Conservation (phyloP, 2,888 invertebrate genomes). For the Ptychoptera contaminata region DNA sequence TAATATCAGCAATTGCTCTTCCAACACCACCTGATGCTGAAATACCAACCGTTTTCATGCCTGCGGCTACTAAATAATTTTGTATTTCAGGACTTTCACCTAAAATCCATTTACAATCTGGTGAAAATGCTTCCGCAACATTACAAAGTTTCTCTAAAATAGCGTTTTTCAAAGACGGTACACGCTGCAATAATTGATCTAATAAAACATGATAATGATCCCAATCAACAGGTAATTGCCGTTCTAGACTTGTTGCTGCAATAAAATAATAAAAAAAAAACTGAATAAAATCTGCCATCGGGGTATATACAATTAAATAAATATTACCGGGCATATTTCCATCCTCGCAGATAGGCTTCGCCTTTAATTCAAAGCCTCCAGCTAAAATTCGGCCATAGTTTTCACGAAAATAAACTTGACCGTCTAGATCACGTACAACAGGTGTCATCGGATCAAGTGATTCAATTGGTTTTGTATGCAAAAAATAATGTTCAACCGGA, state of each 20-base stretch:
- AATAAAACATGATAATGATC: conserved; percentile 87
- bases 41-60: conserved; percentile 93
- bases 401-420: conserved; percentile 73
- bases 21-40: conserved; percentile 94
- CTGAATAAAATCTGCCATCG: not conserved
- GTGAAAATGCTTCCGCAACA: conserved; percentile 89
- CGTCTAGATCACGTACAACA: conserved; percentile 77
- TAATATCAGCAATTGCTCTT: conserved; percentile 72
- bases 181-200: conserved; percentile 67
- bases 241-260: conserved; percentile 41
- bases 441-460: conserved; percentile 68
- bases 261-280: conserved; percentile 5
- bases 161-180: conserved; percentile 62
- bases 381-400: conserved; percentile 70
- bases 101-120: conserved; percentile 90
- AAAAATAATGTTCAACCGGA: conserved; percentile 85
- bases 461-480: conserved; percentile 66
- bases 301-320: conserved; percentile 22
- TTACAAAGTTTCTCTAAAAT: conserved; percentile 69
- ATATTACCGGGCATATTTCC: conserved; percentile 36
- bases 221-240: conserved; percentile 78
- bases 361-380: conserved; percentile 82
- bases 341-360: conserved; percentile 81
- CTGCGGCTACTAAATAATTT: conserved; percentile 85
- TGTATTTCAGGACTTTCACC: conserved; percentile 86